Base-by-base conservation (phyloP, 2,797 vertebrate species). In the Sebastes baramenuke region DNA sequence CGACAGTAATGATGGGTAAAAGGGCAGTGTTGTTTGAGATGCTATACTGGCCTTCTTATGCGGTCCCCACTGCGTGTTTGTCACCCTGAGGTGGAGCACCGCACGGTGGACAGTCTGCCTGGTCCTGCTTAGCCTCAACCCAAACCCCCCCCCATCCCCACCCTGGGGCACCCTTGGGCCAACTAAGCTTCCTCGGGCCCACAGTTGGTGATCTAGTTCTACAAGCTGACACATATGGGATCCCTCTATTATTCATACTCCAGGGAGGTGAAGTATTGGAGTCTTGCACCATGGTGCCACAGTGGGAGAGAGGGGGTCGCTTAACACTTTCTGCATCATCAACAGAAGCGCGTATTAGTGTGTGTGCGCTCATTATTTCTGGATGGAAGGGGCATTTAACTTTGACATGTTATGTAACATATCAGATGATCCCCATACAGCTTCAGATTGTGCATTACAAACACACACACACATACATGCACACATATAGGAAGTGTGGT, bases 201-300 rank as follows among this genome's bases (percentile, higher is more conserved):
- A 94, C 94, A 94, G 93, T 95, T 94, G 94, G 94, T 93, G 93
- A 93, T 94, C 94, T 94, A 95, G 87, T 93, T 95, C 93, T 87
- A 92, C 91, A 91, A 88, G 88, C 82, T 64, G 79, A 83, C 88
- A 79, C 94, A 95, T 93, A 94, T 94, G 94, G 93, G 85, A 88
- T 87, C 62, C 49, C 22, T 95, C 59, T 77, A 93, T 95, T 92
- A 95, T 95, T 95, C 84, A 94, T 90, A 79, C 69, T 80, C 71
- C 22, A 49, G 85, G 83, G 88, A 88, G 79, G 54, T 6, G 22
- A 77, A 82, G 69, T 68, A 59, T 84, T 84, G 80, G 78, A 85
- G 85, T 80, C 46, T 77, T 80, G 55, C 65, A 78, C 69, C 65
- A 38, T 80, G 77, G 73, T 80, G 81, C 60, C 32, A 75, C 56